Evolutionary conservation across 2,797 vertebrate genomes (phyloP).

Genomic region (Esox lucius): DNA sequence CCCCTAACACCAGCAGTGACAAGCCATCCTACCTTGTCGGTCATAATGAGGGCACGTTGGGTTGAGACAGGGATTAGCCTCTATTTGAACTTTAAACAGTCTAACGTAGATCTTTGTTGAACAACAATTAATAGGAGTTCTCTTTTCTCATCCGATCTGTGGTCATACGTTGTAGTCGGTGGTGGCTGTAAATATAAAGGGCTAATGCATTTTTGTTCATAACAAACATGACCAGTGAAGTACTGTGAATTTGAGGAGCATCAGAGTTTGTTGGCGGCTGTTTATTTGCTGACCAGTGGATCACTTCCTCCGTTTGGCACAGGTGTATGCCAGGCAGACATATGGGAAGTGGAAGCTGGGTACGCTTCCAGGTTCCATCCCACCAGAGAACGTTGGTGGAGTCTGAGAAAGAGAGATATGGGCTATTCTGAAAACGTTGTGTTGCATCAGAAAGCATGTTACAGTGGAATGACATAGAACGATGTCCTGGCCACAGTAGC

Average conservation of each 20-base stretch:
- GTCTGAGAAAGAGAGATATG: not conserved
- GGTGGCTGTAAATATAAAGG: not conserved
- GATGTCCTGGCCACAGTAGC: not conserved
- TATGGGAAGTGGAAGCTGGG: conserved; percentile 5
- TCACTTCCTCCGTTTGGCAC: conserved; percentile 1
- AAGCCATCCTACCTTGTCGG: not conserved
- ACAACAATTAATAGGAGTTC: not conserved
- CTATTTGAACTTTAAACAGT: conserved; percentile 1
- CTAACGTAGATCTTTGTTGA: not conserved
- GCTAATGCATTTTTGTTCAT: not conserved
- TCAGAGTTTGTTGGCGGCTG: not conserved
- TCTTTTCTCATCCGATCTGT: not conserved
- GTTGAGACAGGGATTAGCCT: not conserved
- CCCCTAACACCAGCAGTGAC: not conserved
- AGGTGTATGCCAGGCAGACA: conserved; percentile 10
- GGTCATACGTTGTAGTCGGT: not conserved
- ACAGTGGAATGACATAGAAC: not conserved
- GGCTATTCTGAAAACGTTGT: not conserved
- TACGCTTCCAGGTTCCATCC: not conserved
- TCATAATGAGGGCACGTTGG: not conserved
- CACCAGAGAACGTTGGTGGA: not conserved
- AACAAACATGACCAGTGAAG: not conserved
- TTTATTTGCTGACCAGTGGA: conserved; percentile 15
- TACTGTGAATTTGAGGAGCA: not conserved
- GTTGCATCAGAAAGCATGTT: conserved; percentile 5